These are phyloP conservation scores for Gymnoscopelus braueri DNA, from an alignment of 2,797 vertebrate species.

Conservation along the genomic window DNA sequence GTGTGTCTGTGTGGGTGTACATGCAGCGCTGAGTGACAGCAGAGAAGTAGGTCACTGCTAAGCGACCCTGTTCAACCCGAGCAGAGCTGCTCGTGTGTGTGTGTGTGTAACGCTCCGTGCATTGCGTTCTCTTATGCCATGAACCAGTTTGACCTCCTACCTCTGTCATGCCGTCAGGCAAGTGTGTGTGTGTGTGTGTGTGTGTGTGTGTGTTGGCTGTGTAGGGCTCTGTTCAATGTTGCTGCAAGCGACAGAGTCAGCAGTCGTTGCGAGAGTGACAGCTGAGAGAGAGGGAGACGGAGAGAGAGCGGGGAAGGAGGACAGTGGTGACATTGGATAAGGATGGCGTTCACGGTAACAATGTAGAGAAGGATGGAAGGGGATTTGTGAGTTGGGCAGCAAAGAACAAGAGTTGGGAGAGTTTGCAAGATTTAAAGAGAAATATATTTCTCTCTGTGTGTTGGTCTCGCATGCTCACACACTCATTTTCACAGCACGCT, in stretches of 20 bases:
- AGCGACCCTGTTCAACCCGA: slow-evolving; percentile 62
- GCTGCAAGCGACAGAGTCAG: slow-evolving; percentile 54
- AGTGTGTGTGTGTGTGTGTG: slow-evolving; percentile 1
- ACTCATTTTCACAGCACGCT: slow-evolving; percentile 69
- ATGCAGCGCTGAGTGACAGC: slow-evolving; percentile 46
- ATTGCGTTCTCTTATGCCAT: slow-evolving; percentile 65
- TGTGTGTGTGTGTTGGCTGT: not conserved
- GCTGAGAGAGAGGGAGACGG: slow-evolving; percentile 8
- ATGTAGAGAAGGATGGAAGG: slow-evolving; percentile 12
- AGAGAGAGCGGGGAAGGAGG: slow-evolving; percentile 1
- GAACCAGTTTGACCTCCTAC: slow-evolving; percentile 67
- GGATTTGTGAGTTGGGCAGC: slow-evolving; percentile 4
- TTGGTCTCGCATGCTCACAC: not conserved
- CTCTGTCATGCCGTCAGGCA: slow-evolving; percentile 39
- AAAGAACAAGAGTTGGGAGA: slow-evolving; percentile 8
- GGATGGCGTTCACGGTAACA: slow-evolving; percentile 9
- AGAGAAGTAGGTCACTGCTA: slow-evolving; percentile 75
- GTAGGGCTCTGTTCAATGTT: slow-evolving; percentile 52
- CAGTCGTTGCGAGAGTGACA: slow-evolving; percentile 57
- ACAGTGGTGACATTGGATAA: not conserved
- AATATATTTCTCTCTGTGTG: slow-evolving; percentile 11
- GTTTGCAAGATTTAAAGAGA: slow-evolving; percentile 34
- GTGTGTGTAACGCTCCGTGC: slow-evolving; percentile 56
- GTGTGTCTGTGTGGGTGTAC: slow-evolving; percentile 6
- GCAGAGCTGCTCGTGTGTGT: slow-evolving; percentile 41